Base-by-base conservation (phyloP, 2,888 invertebrate genomes). In the Candidula unifasciata region DNA sequence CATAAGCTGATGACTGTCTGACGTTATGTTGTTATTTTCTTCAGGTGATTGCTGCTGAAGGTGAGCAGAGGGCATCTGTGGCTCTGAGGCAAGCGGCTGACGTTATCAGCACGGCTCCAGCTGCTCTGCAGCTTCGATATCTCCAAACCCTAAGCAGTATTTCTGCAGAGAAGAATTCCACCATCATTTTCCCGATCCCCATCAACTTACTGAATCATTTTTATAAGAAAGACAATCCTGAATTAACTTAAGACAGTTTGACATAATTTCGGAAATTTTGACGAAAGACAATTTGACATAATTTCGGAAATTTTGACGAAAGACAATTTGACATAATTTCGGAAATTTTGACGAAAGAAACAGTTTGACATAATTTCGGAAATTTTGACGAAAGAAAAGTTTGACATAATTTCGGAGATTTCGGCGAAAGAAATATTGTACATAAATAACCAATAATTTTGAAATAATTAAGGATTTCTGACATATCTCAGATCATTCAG, bases 81-180 rank as follows among this genome's bases (percentile, higher is more conserved):
- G 98, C 98, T 0, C 95, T 99, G 64, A 96, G 98, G 82, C 98
- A 99, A 57, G 99, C 99, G 27, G 98, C 98, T 13, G 98, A 98
- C 93, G 97, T 99, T 78, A 98, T 99, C 91, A 96, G 97, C 0
- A 97, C 98, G 92, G 97, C 97, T 80, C 98, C 98, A 16, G 97
- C 98, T 8, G 98, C 99, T 16, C 94, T 99, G 57, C 98, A 99
- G 93, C 95, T 99, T 37, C 96, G 98, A 86, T 99, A 98, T 92
- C 95, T 98, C 85, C 96, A 99, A 97, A 98, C 99, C 0, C 94
- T 99, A 92, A 98, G 97, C 95, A 97, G 98, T 84, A 98, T 99
- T 93, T 98, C 98, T 37, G 97, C 98, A 52, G 99, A 99, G 95
- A 98, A 99, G 95, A 98, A 99, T 94, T 98, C 98, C 18, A 99